Conservation (phyloP, 2,797 vertebrate genomes). For the Pristis pectinata region DNA sequence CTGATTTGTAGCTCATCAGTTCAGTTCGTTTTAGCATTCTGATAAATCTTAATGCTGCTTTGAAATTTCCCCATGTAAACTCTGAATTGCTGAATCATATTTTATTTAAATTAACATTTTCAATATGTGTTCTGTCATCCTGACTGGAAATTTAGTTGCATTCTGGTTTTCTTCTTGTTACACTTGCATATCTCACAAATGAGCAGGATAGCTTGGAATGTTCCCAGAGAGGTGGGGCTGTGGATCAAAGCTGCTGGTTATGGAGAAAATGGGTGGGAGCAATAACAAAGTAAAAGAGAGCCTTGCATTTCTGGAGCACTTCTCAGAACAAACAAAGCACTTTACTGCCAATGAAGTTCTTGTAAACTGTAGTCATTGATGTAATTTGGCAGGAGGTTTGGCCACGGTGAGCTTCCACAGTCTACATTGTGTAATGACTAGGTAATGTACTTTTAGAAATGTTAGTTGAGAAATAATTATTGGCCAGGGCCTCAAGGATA, state of each 20-base stretch:
- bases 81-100: neutral
- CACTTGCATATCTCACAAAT: neutral
- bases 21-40: neutral
- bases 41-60: neutral
- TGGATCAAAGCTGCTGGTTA: neutral
- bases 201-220: neutral
- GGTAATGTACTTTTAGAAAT: too few relatives aligned
- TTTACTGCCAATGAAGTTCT: too few relatives aligned
- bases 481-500: too few relatives aligned
- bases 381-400: too few relatives aligned
- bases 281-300: neutral
- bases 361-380: too few relatives aligned
- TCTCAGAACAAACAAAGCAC: too few relatives aligned
- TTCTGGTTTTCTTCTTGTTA: neutral
- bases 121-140: neutral
- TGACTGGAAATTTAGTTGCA: neutral
- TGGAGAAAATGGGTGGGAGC: neutral
- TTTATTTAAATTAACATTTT: neutral
- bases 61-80: neutral
- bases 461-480: too few relatives aligned
- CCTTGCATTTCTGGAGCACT: neutral
- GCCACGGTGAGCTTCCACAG: too few relatives aligned
- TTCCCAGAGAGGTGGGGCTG: too few relatives aligned
- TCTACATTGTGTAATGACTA: too few relatives aligned
- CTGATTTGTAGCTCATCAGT: neutral